A percentile compares a stretch with the other conserved stretches of the same genome.
Conservation (phyloP, 2,113 vertebrate species). For the Pterocles orientalis region DNA sequence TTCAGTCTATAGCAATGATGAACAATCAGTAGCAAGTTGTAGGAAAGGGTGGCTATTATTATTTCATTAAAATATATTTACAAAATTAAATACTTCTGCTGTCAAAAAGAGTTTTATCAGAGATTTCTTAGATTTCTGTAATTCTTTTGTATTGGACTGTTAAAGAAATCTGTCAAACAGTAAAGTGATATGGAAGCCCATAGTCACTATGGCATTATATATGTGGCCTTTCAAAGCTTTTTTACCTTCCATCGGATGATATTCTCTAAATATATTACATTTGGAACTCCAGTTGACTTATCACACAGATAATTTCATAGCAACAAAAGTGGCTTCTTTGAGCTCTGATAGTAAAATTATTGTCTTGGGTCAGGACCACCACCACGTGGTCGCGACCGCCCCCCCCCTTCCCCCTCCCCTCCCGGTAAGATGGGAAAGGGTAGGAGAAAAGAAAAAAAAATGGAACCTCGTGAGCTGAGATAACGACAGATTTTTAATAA, state of each 20-base stretch:
- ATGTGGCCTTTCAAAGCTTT: neutral
- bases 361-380: too few relatives aligned
- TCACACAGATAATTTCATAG: neutral
- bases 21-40: neutral
- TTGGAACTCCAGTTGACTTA: neutral
- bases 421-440: too few relatives aligned
- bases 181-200: neutral
- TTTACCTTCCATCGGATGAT: neutral
- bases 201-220: neutral
- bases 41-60: neutral
- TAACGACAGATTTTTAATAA: too few relatives aligned
- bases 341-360: neutral
- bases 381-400: too few relatives aligned
- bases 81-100: neutral
- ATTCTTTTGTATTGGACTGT: neutral
- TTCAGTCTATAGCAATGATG: neutral
- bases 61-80: neutral
- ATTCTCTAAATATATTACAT: neutral
- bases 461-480: too few relatives aligned
- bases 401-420: too few relatives aligned
- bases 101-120: neutral
- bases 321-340: neutral
- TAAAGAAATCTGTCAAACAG: neutral
- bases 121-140: neutral
- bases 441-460: too few relatives aligned